Percentiles rank a stretch among this genome's conserved stretches.
Evolutionary conservation across 2,113 vertebrate species (phyloP).

Genomic region (Aythya baeri): DNA sequence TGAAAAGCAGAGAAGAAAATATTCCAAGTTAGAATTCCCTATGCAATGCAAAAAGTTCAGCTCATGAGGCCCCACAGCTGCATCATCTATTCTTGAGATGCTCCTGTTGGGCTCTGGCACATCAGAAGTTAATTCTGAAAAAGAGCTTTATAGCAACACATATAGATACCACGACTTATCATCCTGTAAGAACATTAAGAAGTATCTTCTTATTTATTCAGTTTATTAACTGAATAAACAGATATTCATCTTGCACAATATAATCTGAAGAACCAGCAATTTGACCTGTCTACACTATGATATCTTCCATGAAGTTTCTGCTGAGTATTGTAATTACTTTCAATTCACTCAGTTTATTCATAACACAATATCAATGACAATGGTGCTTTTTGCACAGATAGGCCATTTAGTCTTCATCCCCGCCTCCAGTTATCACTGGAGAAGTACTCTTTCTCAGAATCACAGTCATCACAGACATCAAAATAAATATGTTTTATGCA

Average conservation of each 20-base stretch:
- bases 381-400: neutral
- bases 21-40: neutral
- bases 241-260: neutral
- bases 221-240: neutral
- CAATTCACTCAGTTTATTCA: neutral
- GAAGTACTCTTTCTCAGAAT: neutral
- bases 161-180: neutral
- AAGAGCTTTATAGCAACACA: neutral
- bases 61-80: neutral
- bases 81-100: neutral
- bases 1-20: constrained; percentile 69
- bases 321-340: neutral
- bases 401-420: neutral
- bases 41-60: neutral
- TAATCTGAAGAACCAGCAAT: neutral
- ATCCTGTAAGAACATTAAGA: neutral
- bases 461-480: neutral
- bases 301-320: neutral
- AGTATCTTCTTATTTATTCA: neutral
- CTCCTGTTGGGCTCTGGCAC: neutral
- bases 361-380: neutral
- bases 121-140: neutral
- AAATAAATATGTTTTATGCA: neutral
- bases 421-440: neutral
- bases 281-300: neutral